phyloP scores from a whole-genome alignment of 2,888 invertebrate species.

The Timema podura region DNA sequence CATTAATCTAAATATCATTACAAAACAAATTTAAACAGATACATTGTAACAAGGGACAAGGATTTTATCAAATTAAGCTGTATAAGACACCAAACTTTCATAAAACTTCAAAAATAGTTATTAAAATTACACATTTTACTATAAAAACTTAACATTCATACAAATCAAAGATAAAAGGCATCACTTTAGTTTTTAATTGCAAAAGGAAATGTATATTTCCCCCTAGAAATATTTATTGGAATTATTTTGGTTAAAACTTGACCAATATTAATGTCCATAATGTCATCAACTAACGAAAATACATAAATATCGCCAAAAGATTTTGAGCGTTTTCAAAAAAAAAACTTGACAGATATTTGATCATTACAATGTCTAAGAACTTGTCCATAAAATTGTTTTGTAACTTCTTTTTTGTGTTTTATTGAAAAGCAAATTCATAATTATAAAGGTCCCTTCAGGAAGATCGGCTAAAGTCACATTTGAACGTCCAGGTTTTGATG shows the following conservation, averaged over 20 bases:
- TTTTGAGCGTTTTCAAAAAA: background rate
- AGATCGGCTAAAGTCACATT: background rate
- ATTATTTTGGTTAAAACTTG: background rate
- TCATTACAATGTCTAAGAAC: background rate
- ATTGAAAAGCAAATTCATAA: slow-evolving; percentile 6
- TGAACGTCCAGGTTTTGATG: background rate
- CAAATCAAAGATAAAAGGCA: too few species aligned
- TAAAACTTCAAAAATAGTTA: too few species aligned
- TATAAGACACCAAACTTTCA: too few species aligned
- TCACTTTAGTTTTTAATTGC: background rate
- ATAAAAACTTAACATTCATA: too few species aligned
- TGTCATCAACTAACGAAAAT: background rate
- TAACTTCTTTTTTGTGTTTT: background rate
- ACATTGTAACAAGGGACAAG: too few species aligned
- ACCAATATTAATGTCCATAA: background rate
- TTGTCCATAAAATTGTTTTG: background rate
- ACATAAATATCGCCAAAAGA: background rate
- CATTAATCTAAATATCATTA: too few species aligned
- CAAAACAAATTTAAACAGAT: too few species aligned
- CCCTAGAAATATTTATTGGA: background rate
- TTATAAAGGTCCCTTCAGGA: background rate
- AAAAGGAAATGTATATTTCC: slow-evolving; percentile 3
- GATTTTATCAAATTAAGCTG: too few species aligned
- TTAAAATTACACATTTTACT: too few species aligned
- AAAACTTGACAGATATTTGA: background rate